Conservation (phyloP, 2,888 invertebrate genomes). For the Nemoura dubitans region DNA sequence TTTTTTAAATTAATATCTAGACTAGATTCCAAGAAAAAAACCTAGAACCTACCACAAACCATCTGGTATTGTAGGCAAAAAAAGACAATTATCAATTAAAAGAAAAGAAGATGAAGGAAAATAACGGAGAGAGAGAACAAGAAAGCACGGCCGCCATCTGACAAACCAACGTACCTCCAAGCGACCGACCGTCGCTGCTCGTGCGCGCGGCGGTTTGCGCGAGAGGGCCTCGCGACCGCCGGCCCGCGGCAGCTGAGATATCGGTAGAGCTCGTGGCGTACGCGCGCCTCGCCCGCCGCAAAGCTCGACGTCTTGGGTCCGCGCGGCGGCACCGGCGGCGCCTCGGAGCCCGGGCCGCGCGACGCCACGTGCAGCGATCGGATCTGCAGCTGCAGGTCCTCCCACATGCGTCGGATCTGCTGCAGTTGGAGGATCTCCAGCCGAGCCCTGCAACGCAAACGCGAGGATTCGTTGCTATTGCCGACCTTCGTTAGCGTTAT, state of each 20-base stretch:
- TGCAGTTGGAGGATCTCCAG: conserved; percentile 62
- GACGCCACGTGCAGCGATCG: conserved; percentile 65
- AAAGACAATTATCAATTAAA: too few species aligned
- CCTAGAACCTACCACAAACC: too few species aligned
- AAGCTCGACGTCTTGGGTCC: neutral
- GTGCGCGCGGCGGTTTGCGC: neutral
- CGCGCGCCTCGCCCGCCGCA: neutral
- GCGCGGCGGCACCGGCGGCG: neutral
- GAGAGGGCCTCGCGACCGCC: neutral
- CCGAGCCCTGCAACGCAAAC: conserved; percentile 53
- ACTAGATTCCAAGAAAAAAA: too few species aligned
- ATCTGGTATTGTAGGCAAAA: too few species aligned
- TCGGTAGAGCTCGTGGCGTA: neutral
- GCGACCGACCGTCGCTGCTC: neutral
- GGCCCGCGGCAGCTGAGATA: conserved; percentile 10
- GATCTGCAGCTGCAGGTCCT: conserved; percentile 70
- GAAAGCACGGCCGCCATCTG: too few species aligned
- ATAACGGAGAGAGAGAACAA: too few species aligned
- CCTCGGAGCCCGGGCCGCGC: conserved; percentile 52
- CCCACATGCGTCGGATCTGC: conserved; percentile 71
- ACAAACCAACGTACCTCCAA: too few species aligned
- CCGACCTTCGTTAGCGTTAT: too few species aligned
- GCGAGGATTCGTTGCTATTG: neutral
- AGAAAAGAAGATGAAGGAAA: too few species aligned
- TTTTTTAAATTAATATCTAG: too few species aligned